phyloP scores from a whole-genome alignment of 2,888 invertebrate species.

The Linnaemya vulpina region DNA sequence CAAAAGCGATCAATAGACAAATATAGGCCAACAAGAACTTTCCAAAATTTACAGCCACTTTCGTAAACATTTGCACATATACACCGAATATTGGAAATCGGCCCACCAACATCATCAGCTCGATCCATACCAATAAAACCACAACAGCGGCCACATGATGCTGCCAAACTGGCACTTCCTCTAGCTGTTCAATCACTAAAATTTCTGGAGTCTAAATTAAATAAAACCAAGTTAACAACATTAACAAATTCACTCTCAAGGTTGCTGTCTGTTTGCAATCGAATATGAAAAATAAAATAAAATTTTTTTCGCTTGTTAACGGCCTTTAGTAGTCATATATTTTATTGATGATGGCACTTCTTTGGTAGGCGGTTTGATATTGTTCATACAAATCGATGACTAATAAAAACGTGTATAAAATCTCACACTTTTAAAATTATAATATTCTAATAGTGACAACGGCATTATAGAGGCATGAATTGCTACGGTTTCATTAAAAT shows the following conservation, averaged over 20 bases:
- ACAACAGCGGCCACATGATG: constrained; percentile 91
- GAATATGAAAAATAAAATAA: background rate
- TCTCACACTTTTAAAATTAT: too few species aligned
- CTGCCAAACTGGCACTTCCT: constrained; percentile 86
- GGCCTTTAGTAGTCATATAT: too few species aligned
- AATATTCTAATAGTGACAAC: too few species aligned
- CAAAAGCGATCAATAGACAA: constrained; percentile 91
- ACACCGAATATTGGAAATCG: constrained; percentile 93
- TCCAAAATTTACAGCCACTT: constrained; percentile 91
- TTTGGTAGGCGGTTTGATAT: too few species aligned
- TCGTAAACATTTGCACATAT: constrained; percentile 94
- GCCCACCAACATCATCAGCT: constrained; percentile 93
- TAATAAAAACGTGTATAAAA: too few species aligned
- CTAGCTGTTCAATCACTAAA: constrained; percentile 77
- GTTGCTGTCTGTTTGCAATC: background rate
- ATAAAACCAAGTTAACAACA: background rate
- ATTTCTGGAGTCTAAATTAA: constrained; percentile 79
- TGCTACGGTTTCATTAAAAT: too few species aligned
- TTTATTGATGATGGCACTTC: too few species aligned
- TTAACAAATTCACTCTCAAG: background rate
- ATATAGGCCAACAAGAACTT: constrained; percentile 92
- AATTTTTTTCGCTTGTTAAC: too few species aligned
- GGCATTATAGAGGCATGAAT: too few species aligned
- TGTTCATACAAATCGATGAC: too few species aligned
- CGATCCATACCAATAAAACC: constrained; percentile 91